Conservation (phyloP, 1,140 invertebrate species). For the Eupristina koningsbergeri region DNA sequence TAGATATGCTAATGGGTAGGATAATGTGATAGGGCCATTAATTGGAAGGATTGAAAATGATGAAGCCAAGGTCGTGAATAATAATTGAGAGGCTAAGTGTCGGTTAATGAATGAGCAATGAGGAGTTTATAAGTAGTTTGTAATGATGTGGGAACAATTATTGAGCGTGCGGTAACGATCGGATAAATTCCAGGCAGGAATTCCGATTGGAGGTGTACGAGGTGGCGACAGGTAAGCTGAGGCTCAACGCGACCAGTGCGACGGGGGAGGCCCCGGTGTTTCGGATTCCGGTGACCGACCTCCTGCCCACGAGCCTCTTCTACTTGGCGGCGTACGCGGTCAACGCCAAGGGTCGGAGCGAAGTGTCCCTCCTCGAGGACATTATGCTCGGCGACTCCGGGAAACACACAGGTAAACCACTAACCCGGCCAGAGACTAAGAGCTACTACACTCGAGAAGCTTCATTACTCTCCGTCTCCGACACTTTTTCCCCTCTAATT, state of each 20-base stretch:
- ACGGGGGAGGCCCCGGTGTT: constrained; percentile 78
- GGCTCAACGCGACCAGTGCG: constrained; percentile 78
- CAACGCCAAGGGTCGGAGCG: constrained; percentile 90
- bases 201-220: constrained; percentile 88
- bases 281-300: constrained; percentile 78
- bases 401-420: constrained; percentile 85
- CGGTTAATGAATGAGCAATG: too few relatives aligned
- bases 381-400: constrained; percentile 90
- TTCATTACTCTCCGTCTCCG: background rate
- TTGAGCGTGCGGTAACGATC: background rate
- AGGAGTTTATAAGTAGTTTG: background rate
- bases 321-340: constrained; percentile 85
- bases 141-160: too few relatives aligned
- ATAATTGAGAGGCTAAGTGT: too few relatives aligned
- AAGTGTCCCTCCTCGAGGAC: constrained; percentile 85
- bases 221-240: constrained; percentile 79
- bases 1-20: too few relatives aligned
- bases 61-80: too few relatives aligned
- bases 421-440: too few relatives aligned
- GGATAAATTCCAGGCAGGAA: constrained; percentile 73
- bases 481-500: too few relatives aligned
- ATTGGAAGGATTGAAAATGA: too few relatives aligned
- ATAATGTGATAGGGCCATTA: too few relatives aligned
- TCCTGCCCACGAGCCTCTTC: constrained; percentile 76
- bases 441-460: background rate